Base-by-base conservation (phyloP, 2,113 vertebrate genomes). In the Hyaena hyaena region DNA sequence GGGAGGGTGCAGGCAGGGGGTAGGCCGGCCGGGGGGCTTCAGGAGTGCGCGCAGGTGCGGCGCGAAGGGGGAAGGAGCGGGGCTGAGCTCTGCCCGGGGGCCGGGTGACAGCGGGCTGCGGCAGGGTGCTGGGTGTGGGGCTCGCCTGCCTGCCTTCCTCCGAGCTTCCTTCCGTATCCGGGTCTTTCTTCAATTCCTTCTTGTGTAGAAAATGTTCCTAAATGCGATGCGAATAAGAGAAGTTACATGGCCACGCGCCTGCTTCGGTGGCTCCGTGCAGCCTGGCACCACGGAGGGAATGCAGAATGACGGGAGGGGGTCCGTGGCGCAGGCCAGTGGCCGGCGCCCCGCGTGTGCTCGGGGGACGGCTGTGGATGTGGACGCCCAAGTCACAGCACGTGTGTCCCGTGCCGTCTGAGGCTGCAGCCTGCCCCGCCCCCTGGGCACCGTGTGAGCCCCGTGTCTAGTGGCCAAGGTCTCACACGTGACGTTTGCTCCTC, bases 351-450 rank as follows among this genome's bases (percentile, higher is more conserved):
- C 5, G 53, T 73, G 23, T 1, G 15, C 4, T 45, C 33, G 43
- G 4, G 39, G 15, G 61, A 65, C 0, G 1, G 45, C 0, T 1
- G 0, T 33, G 31, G 15, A 23, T 16, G 0, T 0, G 14, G 82
- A 3, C 2, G 21, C 58, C 82, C 8, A 48, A 0, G 10, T 10
- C 24, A 5, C 61, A 19, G 14, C 45, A 9, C 0, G 10, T 1
- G 9, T 48, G 35, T 39, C 8, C 8, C 4, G 24, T 79, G 71
- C n/a, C 80, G 19, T 28, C 45, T 1, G 4, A n/a, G 58, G 35
- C 45, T 16, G 58, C 23, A 84, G 10, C 28, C 31, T 31, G 61
- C 17, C 4, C 45, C 19, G 10, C 10, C 35, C 61, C 19, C 12
- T 5, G 68, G 4, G 43, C 19, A 0, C 12, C 24, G 21, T 33